Percentiles rank a stretch among this genome's conserved stretches.
Evolutionary conservation across 2,888 invertebrate genomes (phyloP).

Genomic region (Acleris sparsana): DNA sequence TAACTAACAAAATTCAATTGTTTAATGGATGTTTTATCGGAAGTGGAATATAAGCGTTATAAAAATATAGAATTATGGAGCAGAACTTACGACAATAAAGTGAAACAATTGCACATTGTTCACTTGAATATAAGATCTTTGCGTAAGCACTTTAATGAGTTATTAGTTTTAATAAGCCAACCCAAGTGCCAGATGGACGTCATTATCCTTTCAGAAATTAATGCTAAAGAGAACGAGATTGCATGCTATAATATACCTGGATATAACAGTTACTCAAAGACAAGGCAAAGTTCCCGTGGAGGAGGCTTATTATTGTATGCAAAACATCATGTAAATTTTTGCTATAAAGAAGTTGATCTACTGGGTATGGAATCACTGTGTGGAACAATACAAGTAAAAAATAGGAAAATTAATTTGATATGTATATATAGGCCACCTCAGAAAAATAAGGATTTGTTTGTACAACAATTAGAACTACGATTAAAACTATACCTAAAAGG

Average conservation of each 20-base stretch:
- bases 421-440: conserved; percentile 7
- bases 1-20: background rate
- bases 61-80: too few relatives aligned
- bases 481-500: conserved; percentile 3
- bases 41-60: background rate
- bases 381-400: background rate
- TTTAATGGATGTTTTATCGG: background rate
- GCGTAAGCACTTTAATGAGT: conserved; percentile 24
- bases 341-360: background rate
- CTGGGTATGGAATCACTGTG: conserved; percentile 2
- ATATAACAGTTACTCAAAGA: conserved; percentile 4
- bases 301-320: conserved; percentile 18
- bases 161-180: background rate
- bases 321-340: conserved; percentile 1
- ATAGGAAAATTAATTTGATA: conserved; percentile 5
- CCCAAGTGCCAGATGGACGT: conserved; percentile 4
- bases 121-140: conserved; percentile 33
- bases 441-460: background rate
- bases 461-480: background rate
- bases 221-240: conserved; percentile 17
- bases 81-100: background rate
- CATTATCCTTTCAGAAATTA: conserved; percentile 26
- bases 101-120: background rate
- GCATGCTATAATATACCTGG: conserved; percentile 13
- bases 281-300: conserved; percentile 22